Evolutionary conservation across 2,113 vertebrate species (phyloP), one percentile per base, ranked within the genome.

Genomic region (Piprites chloris): DNA sequence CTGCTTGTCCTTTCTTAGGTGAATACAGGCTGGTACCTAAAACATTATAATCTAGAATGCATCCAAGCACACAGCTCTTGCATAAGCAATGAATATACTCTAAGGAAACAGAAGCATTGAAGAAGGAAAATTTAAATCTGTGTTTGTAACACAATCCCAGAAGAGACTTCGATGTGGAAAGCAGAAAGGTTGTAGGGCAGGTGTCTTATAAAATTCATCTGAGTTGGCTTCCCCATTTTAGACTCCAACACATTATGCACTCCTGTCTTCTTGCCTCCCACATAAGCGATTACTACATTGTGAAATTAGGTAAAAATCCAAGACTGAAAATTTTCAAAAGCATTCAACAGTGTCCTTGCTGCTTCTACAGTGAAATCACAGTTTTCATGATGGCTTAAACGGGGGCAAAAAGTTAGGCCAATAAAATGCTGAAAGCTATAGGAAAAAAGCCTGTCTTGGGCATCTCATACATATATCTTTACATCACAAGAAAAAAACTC

Each of bases 241-340:
- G 73, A 67, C 50, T 86, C 53, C 35, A 85, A 71, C 44, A 62
- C 82, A 87, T 90, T 66, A 52, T 50, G 69, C 66, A 37, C 62
- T 85, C 27, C 83, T 90, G 82, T 69, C 94, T 97, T 65, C 58
- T 91, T 39, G 37, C 89, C 85, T 97, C 56, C 76, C 91, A 97
- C 85, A 49, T 72, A 85, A 81, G 93, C 4, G 17, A 89, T 90
- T 92, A 39, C 42, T 92, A 89, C 85, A 62, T 81, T 89, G 96
- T 95, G 88, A 95, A 92, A 79, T 78, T 66, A 85, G 92, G 77
- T 80, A 97, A 97, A 97, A 96, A 96, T 71, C 65, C 56, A 85
- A 89, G 74, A 61, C 39, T 55, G 79, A 82, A 62, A 59, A 72
- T 93, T 83, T 77, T 85, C 39, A 79, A 49, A 6, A 83, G 71